These are phyloP conservation scores for Anas platyrhynchos DNA, from an alignment of 2,113 vertebrate species.

Conservation along the genomic window DNA sequence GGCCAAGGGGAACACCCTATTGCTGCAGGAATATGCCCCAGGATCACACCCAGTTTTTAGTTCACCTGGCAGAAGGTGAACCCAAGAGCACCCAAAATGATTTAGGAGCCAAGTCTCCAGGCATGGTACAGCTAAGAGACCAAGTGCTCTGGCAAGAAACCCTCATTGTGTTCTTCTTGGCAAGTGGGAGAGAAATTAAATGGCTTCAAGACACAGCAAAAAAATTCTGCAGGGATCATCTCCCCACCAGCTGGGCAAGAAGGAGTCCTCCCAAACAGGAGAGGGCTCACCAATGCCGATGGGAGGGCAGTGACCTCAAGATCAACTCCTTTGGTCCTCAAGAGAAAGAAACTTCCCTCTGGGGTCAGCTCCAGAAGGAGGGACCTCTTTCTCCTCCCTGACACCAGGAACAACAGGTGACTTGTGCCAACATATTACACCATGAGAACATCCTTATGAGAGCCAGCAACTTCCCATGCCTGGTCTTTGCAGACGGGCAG, in stretches of 20 bases:
- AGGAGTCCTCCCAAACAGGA: background rate
- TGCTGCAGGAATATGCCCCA: background rate
- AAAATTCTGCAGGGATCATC: no score
- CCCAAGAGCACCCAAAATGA: background rate
- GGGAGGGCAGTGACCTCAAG: background rate
- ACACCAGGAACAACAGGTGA: background rate
- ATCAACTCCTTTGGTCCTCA: background rate
- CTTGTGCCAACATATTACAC: background rate
- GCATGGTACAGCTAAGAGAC: background rate
- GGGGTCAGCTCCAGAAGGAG: background rate
- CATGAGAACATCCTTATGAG: background rate
- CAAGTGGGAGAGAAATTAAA: background rate
- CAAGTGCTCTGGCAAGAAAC: background rate
- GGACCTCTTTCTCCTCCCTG: background rate
- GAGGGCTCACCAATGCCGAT: background rate
- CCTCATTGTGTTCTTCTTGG: background rate
- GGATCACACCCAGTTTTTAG: background rate
- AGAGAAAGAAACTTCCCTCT: background rate
- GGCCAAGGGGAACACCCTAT: accelerated
- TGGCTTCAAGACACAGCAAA: background rate
- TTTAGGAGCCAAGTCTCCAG: background rate
- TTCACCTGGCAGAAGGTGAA: background rate
- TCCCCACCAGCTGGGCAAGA: accelerated
- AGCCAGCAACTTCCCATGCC: accelerated
- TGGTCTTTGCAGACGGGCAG: background rate